Conservation (phyloP, 2,888 invertebrate genomes). For the Colletes collaris region DNA sequence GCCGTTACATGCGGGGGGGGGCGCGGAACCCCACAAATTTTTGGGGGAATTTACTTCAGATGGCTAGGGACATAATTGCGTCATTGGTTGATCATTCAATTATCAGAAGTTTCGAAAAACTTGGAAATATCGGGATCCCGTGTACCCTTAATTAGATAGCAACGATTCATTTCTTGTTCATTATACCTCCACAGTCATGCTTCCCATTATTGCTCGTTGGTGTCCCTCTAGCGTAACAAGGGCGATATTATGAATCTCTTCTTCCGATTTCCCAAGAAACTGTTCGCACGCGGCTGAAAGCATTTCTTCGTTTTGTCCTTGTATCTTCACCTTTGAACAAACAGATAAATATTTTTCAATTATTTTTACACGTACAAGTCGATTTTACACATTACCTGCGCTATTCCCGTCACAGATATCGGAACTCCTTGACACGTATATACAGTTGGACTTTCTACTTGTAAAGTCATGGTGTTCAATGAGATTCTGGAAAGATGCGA, state of each 20-base stretch:
- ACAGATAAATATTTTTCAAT: constrained; percentile 21
- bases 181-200: constrained; percentile 94
- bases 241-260: constrained; percentile 95
- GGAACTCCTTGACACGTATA: constrained; percentile 98
- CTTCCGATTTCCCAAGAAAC: constrained; percentile 94
- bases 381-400: constrained; percentile 88
- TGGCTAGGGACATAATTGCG: no score
- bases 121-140: no score
- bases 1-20: background rate
- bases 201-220: constrained; percentile 97
- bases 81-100: no score
- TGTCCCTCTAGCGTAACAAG: constrained; percentile 96
- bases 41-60: no score
- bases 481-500: constrained; percentile 88
- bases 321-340: constrained; percentile 89
- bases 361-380: constrained; percentile 18
- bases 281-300: constrained; percentile 96
- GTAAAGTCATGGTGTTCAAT: constrained; percentile 98
- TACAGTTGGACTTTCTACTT: constrained; percentile 97
- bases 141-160: no score
- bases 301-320: constrained; percentile 95
- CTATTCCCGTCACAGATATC: constrained; percentile 98
- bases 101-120: no score
- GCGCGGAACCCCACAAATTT: no score
- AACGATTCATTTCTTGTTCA: background rate